Evolutionary conservation across 2,888 invertebrate species (phyloP), one percentile per base, ranked within the genome.

Genomic region (Neelides folsomi): DNA sequence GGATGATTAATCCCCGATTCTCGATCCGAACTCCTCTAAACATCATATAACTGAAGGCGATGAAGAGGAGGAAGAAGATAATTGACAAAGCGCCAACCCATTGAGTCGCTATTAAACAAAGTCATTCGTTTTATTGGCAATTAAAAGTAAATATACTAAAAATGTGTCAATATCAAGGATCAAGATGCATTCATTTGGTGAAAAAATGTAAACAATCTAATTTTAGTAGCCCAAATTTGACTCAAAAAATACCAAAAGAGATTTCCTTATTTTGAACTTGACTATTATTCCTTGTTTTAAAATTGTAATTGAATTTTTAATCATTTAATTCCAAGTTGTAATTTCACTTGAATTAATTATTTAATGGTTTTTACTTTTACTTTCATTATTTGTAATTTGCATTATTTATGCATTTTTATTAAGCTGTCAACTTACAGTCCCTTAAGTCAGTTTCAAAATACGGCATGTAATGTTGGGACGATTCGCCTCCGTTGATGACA

Each of bases 361-460:
- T n/a, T n/a, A n/a, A n/a, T n/a, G n/a, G n/a, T n/a, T 38, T 12
- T 7, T 5, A 39, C 13, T 13, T 1, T 36, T 10, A 36, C 13
- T 16, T 12, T 15, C 3, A 35, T 36, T 45, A 39, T 18, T 16
- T 9, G 5, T 5, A 27, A 3, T 27, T 27, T 27, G 3, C 27
- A 38, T 1, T 43, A 39, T n/a, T n/a, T n/a, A 45, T 27, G 6
- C n/a, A 15, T 20, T 20, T 13, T 45, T 12, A n/a, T 13, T 12
- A 10, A 35, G 27, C n/a, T 39, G 10, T 13, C 4, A 18, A 78
- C 81, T 77, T 72, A 84, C 83, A 81, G 60, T 72, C 71, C 67
- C 83, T 75, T 7, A 86, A 78, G 72, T 89, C 88, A 34, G 88
- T 80, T 72, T 92, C 90, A 71, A 90, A 92, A 35, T 88, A 73